These are phyloP conservation scores for Cynopterus brachyotis DNA, from an alignment of 2,113 vertebrate species.

Conservation along the genomic window DNA sequence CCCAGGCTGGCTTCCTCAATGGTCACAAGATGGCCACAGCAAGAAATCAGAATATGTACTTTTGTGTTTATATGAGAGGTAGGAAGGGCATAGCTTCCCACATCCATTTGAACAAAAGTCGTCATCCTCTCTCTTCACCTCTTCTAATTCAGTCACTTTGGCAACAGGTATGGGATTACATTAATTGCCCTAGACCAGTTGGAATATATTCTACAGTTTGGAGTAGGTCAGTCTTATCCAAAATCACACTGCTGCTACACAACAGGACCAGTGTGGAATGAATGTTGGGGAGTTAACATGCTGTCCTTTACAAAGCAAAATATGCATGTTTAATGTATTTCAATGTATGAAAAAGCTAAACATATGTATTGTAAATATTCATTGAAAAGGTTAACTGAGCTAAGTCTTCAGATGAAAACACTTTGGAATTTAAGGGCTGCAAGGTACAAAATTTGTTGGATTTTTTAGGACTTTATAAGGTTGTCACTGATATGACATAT, in stretches of 20 bases:
- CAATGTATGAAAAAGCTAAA: background rate
- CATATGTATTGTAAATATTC: background rate
- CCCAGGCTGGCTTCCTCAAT: background rate
- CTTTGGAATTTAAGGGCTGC: background rate
- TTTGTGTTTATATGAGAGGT: background rate
- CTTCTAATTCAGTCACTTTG: background rate
- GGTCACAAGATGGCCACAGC: background rate
- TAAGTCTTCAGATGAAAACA: background rate
- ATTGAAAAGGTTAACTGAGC: background rate
- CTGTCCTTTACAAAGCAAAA: background rate
- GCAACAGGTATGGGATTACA: background rate
- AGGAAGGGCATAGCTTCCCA: background rate
- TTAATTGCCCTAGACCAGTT: background rate
- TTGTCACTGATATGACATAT: background rate
- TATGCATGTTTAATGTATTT: background rate
- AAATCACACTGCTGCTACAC: background rate
- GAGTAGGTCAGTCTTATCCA: background rate
- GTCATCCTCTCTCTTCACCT: background rate
- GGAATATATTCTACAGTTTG: background rate
- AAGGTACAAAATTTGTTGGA: background rate
- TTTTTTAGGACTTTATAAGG: background rate
- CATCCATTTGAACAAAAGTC: background rate
- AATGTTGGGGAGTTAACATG: background rate
- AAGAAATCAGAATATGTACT: background rate
- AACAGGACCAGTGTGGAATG: background rate